Evolutionary conservation across 2,797 vertebrate species (phyloP).

Genomic region (Muscicapa comitata): DNA sequence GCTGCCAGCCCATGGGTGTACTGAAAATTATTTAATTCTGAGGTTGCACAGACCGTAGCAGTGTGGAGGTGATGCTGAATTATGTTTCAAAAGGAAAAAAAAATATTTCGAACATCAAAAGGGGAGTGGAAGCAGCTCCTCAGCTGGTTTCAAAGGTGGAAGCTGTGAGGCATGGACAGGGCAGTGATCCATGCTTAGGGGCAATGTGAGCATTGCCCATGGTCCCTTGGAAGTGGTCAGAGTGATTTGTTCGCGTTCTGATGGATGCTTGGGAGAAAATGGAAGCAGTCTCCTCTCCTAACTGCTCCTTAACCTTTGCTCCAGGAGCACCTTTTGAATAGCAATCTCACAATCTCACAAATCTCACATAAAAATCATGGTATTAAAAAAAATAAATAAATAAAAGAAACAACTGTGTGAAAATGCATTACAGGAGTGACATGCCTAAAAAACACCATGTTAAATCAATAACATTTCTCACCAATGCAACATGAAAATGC

Average conservation of each 20-base stretch:
- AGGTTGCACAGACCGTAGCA: background rate
- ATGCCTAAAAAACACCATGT: background rate
- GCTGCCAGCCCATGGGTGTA: background rate
- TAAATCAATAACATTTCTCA: background rate
- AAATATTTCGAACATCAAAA: background rate
- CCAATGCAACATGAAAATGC: background rate
- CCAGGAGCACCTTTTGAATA: background rate
- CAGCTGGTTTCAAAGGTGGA: background rate
- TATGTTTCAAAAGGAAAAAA: background rate
- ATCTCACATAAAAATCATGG: background rate
- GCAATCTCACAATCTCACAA: background rate
- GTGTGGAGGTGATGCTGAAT: background rate
- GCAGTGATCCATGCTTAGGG: background rate
- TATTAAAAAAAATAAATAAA: background rate
- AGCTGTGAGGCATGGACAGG: background rate
- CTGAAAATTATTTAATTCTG: background rate
- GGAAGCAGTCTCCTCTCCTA: background rate
- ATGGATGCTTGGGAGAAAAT: background rate
- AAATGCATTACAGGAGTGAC: background rate
- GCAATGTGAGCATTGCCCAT: accelerated
- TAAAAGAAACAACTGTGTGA: background rate
- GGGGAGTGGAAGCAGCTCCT: background rate
- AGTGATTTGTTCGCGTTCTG: background rate
- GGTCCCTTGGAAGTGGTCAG: background rate
- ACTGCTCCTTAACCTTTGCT: background rate